These are phyloP conservation scores for Phania funesta DNA, from an alignment of 2,888 invertebrate species.

Conservation along the genomic window DNA sequence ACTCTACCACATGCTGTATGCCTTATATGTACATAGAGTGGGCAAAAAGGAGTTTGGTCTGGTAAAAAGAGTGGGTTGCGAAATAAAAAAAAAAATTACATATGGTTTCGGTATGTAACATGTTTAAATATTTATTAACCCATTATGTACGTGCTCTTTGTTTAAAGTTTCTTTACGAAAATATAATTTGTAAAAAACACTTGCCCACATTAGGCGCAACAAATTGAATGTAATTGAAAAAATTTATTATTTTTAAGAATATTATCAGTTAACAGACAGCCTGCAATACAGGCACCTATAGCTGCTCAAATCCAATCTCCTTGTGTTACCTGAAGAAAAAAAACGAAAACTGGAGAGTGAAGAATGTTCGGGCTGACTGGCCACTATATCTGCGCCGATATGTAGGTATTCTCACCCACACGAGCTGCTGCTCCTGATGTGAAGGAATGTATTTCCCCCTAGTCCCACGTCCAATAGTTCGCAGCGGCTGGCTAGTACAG, in stretches of 20 bases:
- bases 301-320: no score
- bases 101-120: constrained; percentile 41
- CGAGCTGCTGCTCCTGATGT: no score
- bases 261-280: no score
- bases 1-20: not conserved
- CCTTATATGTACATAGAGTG: constrained; percentile 14
- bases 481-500: no score
- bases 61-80: constrained; percentile 38
- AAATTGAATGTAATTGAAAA: constrained; percentile 36
- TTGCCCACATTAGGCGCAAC: constrained; percentile 18
- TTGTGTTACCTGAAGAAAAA: no score
- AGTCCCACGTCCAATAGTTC: no score
- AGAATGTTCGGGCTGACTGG: no score
- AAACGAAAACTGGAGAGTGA: no score
- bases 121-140: constrained; percentile 78
- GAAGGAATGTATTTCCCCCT: no score
- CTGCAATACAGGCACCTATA: no score
- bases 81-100: constrained; percentile 21
- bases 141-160: constrained; percentile 72
- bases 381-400: no score
- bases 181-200: not conserved
- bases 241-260: not conserved
- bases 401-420: no score
- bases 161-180: constrained; percentile 35
- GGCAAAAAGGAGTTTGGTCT: not conserved